Percentiles rank a stretch among this genome's conserved stretches.
These are phyloP conservation scores for Drosophila stalkeri DNA, from an alignment of 2,888 invertebrate species.

Conservation along the genomic window DNA sequence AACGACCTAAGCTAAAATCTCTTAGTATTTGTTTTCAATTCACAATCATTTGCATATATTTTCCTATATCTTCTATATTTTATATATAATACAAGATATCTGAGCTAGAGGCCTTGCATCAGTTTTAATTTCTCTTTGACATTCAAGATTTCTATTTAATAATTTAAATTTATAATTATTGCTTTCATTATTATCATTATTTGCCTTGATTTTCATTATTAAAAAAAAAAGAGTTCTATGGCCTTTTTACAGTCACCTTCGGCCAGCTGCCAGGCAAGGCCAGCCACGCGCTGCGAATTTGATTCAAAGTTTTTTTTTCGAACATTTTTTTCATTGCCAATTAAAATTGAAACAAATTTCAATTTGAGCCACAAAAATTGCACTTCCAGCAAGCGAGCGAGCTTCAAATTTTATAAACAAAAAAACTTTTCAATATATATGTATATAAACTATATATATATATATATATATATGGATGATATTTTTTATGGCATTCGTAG, in stretches of 20 bases:
- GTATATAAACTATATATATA: not conserved
- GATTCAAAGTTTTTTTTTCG: not conserved
- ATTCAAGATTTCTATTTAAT: not conserved
- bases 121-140: no score
- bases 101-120: not conserved
- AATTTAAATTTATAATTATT: not conserved
- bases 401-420: not conserved
- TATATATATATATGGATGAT: not conserved
- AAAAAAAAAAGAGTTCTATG: not conserved
- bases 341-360: constrained; percentile 1
- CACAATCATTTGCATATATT: no score
- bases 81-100: no score
- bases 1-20: no score
- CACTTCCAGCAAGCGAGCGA: not conserved
- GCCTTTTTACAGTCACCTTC: not conserved
- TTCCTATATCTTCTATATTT: no score
- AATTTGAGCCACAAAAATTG: constrained; percentile 1
- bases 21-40: no score
- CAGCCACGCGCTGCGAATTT: not conserved
- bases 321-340: not conserved
- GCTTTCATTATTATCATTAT: not conserved
- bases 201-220: not conserved
- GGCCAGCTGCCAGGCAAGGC: not conserved
- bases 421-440: not conserved
- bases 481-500: constrained; percentile 2